Evolutionary conservation across 2,113 vertebrate genomes (phyloP).

Genomic region (Stomatorhinus ivindoensis): DNA sequence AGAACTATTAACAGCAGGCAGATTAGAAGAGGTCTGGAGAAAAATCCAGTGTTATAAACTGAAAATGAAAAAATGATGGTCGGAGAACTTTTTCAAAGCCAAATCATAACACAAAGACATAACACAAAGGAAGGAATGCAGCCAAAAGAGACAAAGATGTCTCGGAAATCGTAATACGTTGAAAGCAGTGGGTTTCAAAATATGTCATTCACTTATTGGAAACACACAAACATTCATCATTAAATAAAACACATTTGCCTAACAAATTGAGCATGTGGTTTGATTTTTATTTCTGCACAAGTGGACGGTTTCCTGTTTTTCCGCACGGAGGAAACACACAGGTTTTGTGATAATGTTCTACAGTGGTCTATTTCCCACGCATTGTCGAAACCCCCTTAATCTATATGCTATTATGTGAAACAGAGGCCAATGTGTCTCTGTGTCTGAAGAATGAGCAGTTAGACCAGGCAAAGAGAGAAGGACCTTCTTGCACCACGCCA

Average conservation of each 20-base stretch:
- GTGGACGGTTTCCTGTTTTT: background rate
- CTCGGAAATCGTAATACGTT: background rate
- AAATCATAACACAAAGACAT: background rate
- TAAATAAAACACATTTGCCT: background rate
- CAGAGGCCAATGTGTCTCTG: background rate
- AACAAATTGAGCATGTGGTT: background rate
- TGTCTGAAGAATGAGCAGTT: background rate
- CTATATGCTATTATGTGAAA: background rate
- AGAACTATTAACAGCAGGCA: background rate
- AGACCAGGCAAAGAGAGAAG: background rate
- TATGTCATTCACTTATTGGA: background rate
- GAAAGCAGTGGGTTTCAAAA: background rate
- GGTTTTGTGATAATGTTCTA: background rate
- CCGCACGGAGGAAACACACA: background rate
- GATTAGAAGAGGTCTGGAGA: background rate
- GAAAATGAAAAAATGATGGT: background rate
- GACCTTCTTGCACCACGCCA: background rate
- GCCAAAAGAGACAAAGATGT: background rate
- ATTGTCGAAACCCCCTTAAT: background rate
- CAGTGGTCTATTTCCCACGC: background rate
- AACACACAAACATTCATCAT: background rate
- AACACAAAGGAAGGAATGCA: background rate
- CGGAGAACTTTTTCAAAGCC: background rate
- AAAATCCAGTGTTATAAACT: background rate
- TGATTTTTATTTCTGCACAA: background rate